Percentiles rank a stretch among this genome's conserved stretches.
Conservation (phyloP, 2,113 vertebrate genomes). For the Theristicus caerulescens region DNA sequence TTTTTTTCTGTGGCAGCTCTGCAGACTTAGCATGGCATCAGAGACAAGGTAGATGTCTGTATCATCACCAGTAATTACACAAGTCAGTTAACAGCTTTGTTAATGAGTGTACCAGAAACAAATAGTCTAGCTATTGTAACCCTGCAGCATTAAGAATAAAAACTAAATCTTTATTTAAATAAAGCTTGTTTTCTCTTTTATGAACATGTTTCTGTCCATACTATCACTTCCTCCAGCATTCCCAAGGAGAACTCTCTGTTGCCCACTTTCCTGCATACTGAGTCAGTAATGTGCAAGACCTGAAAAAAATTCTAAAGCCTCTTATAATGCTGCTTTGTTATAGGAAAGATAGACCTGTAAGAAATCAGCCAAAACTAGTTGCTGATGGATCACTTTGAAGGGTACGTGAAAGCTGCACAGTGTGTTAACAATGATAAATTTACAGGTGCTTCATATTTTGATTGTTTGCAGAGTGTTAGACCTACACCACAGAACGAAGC, state of each 20-base stretch:
- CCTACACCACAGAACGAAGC: slow-evolving; percentile 96
- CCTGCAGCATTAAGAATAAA: neutral
- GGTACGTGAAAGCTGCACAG: neutral
- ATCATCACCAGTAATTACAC: neutral
- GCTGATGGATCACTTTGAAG: neutral
- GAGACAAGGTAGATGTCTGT: neutral
- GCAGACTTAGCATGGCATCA: neutral
- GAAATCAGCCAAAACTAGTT: neutral
- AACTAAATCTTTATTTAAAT: neutral
- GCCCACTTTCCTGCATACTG: neutral
- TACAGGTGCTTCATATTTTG: slow-evolving; percentile 14
- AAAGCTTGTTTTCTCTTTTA: neutral
- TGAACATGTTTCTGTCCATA: neutral
- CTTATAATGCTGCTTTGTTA: neutral
- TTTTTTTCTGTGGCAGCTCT: neutral
- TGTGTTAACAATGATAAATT: neutral
- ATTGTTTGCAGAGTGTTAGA: slow-evolving; percentile 87
- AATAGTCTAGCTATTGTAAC: neutral
- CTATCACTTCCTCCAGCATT: neutral
- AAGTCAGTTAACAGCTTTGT: neutral
- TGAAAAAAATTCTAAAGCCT: neutral
- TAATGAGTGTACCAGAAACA: neutral
- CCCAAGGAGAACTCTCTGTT: neutral
- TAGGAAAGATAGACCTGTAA: neutral
- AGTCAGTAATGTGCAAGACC: neutral